phyloP scores from a whole-genome alignment of 2,113 vertebrate species.

The Odocoileus hemionus region DNA sequence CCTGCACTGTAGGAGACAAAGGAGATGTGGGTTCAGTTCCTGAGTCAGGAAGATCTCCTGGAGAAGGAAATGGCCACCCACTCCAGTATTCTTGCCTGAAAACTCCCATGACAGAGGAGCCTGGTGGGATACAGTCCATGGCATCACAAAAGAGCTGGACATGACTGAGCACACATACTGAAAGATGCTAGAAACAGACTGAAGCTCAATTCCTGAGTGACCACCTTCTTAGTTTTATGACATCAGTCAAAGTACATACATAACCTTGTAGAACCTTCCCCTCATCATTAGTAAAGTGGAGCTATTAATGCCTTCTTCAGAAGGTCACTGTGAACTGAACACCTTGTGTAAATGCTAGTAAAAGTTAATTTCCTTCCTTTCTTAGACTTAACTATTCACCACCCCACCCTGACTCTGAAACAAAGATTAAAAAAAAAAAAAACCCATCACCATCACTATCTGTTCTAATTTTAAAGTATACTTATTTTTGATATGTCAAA shows the following conservation, averaged over 20 bases:
- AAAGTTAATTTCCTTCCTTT: neutral
- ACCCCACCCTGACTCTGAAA: neutral
- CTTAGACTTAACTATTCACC: neutral
- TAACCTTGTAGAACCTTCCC: neutral
- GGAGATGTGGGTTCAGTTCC: neutral
- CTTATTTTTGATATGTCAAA: slow-evolving; percentile 26
- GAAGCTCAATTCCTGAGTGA: neutral
- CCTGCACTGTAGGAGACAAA: neutral
- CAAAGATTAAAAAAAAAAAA: neutral
- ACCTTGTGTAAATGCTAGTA: neutral
- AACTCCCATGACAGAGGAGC: neutral
- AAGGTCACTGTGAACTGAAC: neutral
- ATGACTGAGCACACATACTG: neutral
- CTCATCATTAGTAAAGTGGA: neutral
- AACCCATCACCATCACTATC: neutral
- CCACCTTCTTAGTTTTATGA: neutral
- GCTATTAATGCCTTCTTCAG: neutral
- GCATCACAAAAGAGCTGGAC: neutral
- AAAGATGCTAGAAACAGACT: neutral
- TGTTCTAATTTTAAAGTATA: slow-evolving; percentile 28
- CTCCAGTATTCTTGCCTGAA: neutral
- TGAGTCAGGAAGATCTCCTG: neutral
- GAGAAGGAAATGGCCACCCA: neutral
- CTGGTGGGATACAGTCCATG: neutral
- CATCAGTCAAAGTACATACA: neutral